Conservation (phyloP, 1,140 invertebrate genomes). For the Scaptomyza graminum region DNA sequence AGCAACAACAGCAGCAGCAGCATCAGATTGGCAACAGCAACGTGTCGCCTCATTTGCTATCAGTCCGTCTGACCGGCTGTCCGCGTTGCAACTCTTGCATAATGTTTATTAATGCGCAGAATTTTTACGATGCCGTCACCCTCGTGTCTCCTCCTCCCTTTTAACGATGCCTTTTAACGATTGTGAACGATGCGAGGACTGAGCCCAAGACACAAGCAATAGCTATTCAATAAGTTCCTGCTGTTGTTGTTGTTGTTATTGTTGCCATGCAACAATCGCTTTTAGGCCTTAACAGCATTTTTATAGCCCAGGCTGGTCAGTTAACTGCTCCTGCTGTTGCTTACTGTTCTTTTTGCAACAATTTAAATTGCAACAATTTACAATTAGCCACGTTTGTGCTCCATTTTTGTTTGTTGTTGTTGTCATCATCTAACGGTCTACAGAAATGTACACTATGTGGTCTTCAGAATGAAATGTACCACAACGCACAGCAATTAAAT, state of each 20-base stretch:
- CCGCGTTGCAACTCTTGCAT: slow-evolving; percentile 63
- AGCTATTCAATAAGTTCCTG: slow-evolving; percentile 49
- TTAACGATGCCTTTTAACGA: slow-evolving; percentile 71
- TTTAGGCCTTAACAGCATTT: slow-evolving; percentile 66
- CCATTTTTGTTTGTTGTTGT: slow-evolving; percentile 67
- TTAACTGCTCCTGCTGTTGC: slow-evolving; percentile 34
- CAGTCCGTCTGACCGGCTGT: slow-evolving; percentile 33
- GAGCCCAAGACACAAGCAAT: slow-evolving; percentile 33
- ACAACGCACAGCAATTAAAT: slow-evolving; percentile 69
- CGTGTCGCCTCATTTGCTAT: slow-evolving; percentile 50
- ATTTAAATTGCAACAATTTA: slow-evolving; percentile 82
- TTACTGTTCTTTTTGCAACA: slow-evolving; percentile 66
- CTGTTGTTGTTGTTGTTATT: slow-evolving; percentile 6
- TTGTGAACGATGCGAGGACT: slow-evolving; percentile 36
- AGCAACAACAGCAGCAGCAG: slow-evolving; percentile 9
- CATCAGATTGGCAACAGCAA: slow-evolving; percentile 50
- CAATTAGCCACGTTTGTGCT: slow-evolving; percentile 82
- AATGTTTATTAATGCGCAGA: slow-evolving; percentile 80
- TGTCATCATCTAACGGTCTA: slow-evolving; percentile 65
- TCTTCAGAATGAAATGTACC: slow-evolving; percentile 34
- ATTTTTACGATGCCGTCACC: slow-evolving; percentile 49
- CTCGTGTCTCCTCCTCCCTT: slow-evolving; percentile 55
- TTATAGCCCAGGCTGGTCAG: slow-evolving; percentile 38
- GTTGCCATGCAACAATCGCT: slow-evolving; percentile 36
- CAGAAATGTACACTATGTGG: slow-evolving; percentile 53